These are phyloP conservation scores for Drosophila miranda DNA, from an alignment of 1,140 invertebrate genomes.

Conservation along the genomic window DNA sequence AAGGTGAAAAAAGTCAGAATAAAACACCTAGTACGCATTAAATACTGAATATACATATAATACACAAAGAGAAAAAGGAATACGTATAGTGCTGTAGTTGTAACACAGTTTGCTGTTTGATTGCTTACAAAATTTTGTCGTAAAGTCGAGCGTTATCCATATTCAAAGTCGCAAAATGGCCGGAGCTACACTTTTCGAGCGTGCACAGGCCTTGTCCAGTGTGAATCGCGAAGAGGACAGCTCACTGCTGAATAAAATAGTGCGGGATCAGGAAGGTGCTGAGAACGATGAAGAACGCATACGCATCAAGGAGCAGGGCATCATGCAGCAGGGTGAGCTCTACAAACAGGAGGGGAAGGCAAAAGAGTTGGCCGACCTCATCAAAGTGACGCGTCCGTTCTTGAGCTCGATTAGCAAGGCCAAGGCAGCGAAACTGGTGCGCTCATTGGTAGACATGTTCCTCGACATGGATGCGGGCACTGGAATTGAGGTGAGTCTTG, in stretches of 20 bases:
- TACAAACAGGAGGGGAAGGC: conserved; percentile 96
- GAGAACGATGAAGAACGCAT: conserved; percentile 94
- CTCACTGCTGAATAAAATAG: conserved; percentile 88
- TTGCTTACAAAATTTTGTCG: conserved; percentile 24
- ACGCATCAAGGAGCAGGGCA: conserved; percentile 93
- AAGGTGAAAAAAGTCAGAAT: conserved; percentile 55
- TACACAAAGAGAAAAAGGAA: conserved; percentile 33
- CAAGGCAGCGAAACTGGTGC: conserved; percentile 98
- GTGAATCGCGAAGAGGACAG: conserved; percentile 88
- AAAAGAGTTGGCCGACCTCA: conserved; percentile 95
- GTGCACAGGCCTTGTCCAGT: conserved; percentile 88
- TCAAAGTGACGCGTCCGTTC: conserved; percentile 96
- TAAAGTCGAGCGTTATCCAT: conserved; percentile 33
- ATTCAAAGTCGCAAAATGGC: conserved; percentile 85
- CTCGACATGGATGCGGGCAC: conserved; percentile 97
- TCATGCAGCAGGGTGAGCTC: conserved; percentile 93
- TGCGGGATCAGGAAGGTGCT: conserved; percentile 87
- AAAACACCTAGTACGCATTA: conserved; percentile 66
- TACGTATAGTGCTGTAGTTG: conserved; percentile 28
- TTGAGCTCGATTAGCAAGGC: conserved; percentile 97
- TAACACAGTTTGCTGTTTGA: conserved; percentile 28
- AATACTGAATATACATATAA: conserved; percentile 35
- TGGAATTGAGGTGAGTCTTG: conserved; percentile 87
- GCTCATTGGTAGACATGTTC: conserved; percentile 98
- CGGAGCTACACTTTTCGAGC: conserved; percentile 93